These are phyloP conservation scores for Trichogramma pretiosum DNA, from an alignment of 1,140 invertebrate species.

Conservation along the genomic window DNA sequence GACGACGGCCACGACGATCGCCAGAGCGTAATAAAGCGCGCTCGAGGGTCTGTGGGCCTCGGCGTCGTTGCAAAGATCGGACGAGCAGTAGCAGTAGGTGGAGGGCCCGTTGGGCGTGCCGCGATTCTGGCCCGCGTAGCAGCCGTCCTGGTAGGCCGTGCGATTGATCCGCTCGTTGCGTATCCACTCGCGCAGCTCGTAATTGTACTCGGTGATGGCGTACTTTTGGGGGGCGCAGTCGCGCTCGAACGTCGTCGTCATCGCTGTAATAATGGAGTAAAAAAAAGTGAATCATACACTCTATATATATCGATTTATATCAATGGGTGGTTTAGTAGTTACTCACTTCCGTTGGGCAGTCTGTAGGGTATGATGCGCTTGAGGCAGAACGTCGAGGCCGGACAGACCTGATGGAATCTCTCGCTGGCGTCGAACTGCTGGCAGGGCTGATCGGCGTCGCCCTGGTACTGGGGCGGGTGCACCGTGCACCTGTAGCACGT, in stretches of 20 bases:
- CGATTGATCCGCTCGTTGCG: slow-evolving; percentile 52
- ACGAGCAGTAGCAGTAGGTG: slow-evolving; percentile 60
- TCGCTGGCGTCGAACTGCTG: slow-evolving; percentile 61
- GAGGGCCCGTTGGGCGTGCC: slow-evolving; percentile 46
- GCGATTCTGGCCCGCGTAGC: slow-evolving; percentile 52
- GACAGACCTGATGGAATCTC: slow-evolving; percentile 61
- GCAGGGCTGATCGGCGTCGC: slow-evolving; percentile 45
- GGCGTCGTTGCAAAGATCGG: slow-evolving; percentile 50
- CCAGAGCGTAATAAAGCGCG: too few species aligned
- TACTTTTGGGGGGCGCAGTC: slow-evolving; percentile 66
- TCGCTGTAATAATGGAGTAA: slow-evolving; percentile 54
- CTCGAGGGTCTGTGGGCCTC: too few species aligned
- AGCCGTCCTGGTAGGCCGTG: slow-evolving; percentile 57
- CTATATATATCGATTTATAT: too few species aligned
- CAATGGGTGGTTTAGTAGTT: neutral
- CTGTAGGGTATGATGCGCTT: slow-evolving; percentile 58
- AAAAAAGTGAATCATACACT: too few species aligned
- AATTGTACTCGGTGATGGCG: slow-evolving; percentile 46
- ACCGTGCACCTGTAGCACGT: slow-evolving; percentile 18
- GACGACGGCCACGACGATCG: too few species aligned
- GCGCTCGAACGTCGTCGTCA: slow-evolving; percentile 51
- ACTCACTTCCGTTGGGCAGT: slow-evolving; percentile 54
- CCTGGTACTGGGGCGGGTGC: slow-evolving; percentile 8
- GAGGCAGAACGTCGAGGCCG: slow-evolving; percentile 71
- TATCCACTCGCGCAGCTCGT: slow-evolving; percentile 52